Evolutionary conservation across 2,113 vertebrate species (phyloP).

Genomic region (Bombycilla garrulus): DNA sequence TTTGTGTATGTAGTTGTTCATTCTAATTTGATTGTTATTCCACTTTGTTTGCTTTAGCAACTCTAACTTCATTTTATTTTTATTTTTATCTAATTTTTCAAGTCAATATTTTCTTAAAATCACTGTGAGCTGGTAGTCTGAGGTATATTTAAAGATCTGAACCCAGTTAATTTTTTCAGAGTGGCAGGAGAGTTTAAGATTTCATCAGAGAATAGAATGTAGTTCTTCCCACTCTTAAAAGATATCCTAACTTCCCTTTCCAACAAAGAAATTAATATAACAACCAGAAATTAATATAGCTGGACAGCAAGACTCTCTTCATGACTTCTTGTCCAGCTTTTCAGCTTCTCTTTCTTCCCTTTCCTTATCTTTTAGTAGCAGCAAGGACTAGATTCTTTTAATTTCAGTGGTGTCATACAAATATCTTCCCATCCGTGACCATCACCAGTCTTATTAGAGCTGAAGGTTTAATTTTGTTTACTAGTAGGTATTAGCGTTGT

Average conservation of each 20-base stretch:
- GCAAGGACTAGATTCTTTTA: neutral
- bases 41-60: neutral
- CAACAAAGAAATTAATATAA: neutral
- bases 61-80: neutral
- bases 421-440: neutral
- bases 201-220: neutral
- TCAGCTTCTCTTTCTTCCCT: neutral
- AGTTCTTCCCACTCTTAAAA: neutral
- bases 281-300: too few species aligned
- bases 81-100: neutral
- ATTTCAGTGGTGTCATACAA: neutral
- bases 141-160: neutral
- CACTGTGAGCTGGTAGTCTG: neutral
- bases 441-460: neutral
- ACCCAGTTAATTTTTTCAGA: neutral
- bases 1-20: neutral
- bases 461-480: neutral
- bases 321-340: neutral
- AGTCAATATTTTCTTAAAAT: neutral
- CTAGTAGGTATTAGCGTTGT: neutral
- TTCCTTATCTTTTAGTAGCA: neutral
- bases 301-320: neutral
- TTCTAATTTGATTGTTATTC: neutral
- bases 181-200: neutral
- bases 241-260: neutral